phyloP scores from a whole-genome alignment of 2,113 vertebrate genomes.

The Propithecus coquereli region DNA sequence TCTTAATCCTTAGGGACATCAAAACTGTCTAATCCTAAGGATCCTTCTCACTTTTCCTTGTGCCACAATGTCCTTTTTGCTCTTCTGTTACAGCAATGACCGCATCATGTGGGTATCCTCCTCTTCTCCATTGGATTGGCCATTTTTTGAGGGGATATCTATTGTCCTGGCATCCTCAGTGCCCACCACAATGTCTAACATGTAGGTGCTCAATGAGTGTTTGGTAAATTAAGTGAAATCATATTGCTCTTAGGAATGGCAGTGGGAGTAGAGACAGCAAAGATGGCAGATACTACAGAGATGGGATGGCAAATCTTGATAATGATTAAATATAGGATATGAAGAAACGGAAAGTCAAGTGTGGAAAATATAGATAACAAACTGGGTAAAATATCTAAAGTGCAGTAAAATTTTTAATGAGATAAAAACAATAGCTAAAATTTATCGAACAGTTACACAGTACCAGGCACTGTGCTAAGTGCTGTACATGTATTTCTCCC shows the following conservation, averaged over 20 bases:
- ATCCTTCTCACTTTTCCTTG: neutral
- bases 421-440: neutral
- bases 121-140: neutral
- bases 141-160: neutral
- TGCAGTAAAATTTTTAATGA: neutral
- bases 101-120: neutral
- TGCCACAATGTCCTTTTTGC: fast-evolving
- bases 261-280: neutral
- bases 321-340: neutral
- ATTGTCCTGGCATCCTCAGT: neutral
- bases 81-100: neutral
- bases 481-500: neutral
- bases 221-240: neutral
- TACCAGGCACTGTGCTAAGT: neutral
- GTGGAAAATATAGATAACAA: neutral
- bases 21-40: neutral
- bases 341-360: neutral
- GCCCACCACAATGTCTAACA: neutral
- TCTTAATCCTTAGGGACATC: neutral
- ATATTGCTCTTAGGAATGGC: neutral
- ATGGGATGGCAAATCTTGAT: neutral
- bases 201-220: neutral
- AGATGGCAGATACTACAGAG: neutral
- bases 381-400: neutral
- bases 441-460: neutral